Conservation (phyloP, 2,888 invertebrate species). For the Leucophora obtusa region DNA sequence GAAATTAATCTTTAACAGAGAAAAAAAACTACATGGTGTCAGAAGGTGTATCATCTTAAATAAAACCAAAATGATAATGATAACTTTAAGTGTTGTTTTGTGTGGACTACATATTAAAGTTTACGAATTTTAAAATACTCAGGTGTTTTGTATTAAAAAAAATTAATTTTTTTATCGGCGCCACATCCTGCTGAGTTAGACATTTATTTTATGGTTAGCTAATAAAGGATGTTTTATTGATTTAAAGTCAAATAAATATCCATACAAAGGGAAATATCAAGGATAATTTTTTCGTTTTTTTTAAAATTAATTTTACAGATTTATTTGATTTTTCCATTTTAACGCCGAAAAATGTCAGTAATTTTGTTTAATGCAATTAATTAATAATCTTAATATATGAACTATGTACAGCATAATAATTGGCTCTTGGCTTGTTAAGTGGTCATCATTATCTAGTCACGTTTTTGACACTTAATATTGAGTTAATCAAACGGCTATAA, state of each 20-base stretch:
- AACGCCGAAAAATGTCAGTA: background rate
- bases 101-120: background rate
- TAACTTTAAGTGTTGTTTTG: slow-evolving; percentile 41
- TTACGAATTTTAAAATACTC: slow-evolving; percentile 30
- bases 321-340: no score
- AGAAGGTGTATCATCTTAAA: background rate
- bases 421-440: slow-evolving; percentile 53
- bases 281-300: no score
- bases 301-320: no score
- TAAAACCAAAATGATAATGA: slow-evolving; percentile 41
- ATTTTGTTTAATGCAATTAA: slow-evolving; percentile 46
- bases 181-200: slow-evolving; percentile 65
- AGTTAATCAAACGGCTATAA: slow-evolving; percentile 28
- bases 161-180: slow-evolving; percentile 55
- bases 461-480: slow-evolving; percentile 68
- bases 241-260: background rate
- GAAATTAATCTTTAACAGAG: background rate
- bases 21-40: background rate
- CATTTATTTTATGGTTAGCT: slow-evolving; percentile 4
- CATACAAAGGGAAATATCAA: background rate
- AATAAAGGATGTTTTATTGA: slow-evolving; percentile 36
- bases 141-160: slow-evolving; percentile 50
- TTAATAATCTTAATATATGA: slow-evolving; percentile 52
- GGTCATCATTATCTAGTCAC: slow-evolving; percentile 67
- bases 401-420: slow-evolving; percentile 54